These are phyloP conservation scores for Pasiphila rectangulata DNA, from an alignment of 2,888 invertebrate species.

Conservation along the genomic window DNA sequence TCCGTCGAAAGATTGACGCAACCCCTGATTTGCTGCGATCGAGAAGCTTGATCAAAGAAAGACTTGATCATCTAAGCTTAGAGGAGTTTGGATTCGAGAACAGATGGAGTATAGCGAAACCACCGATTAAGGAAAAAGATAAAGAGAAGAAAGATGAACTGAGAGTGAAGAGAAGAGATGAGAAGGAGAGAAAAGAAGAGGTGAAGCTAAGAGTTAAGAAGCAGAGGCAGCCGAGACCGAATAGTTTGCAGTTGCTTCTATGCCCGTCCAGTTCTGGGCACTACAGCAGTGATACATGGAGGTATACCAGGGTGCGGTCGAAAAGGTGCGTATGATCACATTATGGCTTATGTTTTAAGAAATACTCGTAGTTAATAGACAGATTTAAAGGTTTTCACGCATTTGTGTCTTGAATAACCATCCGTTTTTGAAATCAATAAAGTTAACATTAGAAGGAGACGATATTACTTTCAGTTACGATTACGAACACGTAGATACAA, in stretches of 20 bases:
- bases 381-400: no score
- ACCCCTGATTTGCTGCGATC: constrained; percentile 65
- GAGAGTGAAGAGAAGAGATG: constrained; percentile 38
- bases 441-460: no score
- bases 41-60: constrained; percentile 60
- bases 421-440: no score
- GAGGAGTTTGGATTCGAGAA: constrained; percentile 49
- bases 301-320: constrained; percentile 71
- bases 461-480: no score
- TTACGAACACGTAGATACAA: no score
- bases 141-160: constrained; percentile 22
- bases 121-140: constrained; percentile 55
- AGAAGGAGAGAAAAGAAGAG: constrained; percentile 52
- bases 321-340: constrained; percentile 61
- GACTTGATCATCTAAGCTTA: constrained; percentile 59
- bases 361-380: no score
- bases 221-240: constrained; percentile 68
- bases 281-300: constrained; percentile 73
- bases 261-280: constrained; percentile 74
- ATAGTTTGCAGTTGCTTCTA: constrained; percentile 69
- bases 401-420: no score
- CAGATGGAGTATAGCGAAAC: constrained; percentile 63
- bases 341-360: no score
- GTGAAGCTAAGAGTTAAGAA: constrained; percentile 68
- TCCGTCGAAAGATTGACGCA: constrained; percentile 47